These are phyloP conservation scores for Diorhabda carinulata DNA, from an alignment of 1,140 invertebrate species.

Conservation along the genomic window DNA sequence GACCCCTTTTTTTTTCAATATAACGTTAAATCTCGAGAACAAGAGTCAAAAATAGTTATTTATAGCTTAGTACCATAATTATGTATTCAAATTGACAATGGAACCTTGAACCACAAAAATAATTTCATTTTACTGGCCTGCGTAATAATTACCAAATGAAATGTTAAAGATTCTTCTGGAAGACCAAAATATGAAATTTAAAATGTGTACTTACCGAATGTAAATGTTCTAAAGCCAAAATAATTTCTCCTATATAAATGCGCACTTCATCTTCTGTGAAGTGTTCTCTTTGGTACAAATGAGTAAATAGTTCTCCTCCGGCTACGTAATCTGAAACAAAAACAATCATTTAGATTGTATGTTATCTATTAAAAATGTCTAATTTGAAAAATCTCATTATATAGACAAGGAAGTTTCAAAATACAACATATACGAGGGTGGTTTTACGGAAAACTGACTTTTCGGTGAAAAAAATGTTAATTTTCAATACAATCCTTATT, in stretches of 20 bases:
- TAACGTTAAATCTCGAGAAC: no score
- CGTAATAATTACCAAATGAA: neutral
- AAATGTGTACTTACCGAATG: slow-evolving; percentile 66
- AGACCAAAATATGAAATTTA: neutral
- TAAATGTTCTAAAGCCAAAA: slow-evolving; percentile 84
- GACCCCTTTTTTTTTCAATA: no score
- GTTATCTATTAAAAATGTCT: no score
- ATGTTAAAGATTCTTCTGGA: neutral
- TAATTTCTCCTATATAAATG: slow-evolving; percentile 89
- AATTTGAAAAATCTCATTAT: no score
- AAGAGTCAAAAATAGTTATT: no score
- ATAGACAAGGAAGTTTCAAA: no score
- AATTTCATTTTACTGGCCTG: neutral
- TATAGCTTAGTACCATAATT: no score
- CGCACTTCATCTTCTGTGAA: slow-evolving; percentile 81
- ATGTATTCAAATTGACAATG: no score
- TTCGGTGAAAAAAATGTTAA: no score
- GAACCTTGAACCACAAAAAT: neutral
- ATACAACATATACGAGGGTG: no score
- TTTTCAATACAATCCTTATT: no score
- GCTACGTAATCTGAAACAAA: slow-evolving; percentile 81
- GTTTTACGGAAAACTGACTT: no score
- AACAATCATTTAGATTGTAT: slow-evolving; percentile 12
- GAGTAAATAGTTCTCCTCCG: slow-evolving; percentile 89
- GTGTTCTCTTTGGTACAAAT: slow-evolving; percentile 81